Base-by-base conservation (phyloP, 2,113 vertebrate genomes). In the Calyptomena viridis region DNA sequence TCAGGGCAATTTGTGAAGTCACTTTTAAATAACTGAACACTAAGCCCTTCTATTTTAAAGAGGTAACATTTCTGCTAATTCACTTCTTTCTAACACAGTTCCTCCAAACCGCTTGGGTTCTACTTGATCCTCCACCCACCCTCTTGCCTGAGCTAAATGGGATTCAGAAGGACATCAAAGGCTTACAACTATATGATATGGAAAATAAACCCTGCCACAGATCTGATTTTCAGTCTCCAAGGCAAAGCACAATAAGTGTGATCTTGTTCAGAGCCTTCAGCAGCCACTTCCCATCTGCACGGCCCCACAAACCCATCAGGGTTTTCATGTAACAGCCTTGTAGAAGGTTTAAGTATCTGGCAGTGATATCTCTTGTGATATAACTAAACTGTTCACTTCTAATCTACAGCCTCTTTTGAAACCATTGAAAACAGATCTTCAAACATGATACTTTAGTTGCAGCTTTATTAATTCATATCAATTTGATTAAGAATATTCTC, bases 401-500 rank as follows among this genome's bases (percentile, higher is more conserved):
- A 91, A 94, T 96, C 95, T 53, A 30, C 46, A 31, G 84, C 90
- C 79, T 93, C 93, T 94, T 92, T 74, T 88, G 90, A 96, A 96
- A 72, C 73, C 79, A 92, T n/a, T 95, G 73, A 95, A 90, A 93
- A 69, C 23, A 92, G 64, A 96, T 90, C 94, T 96, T 93, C 85
- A 95, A 83, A 92, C 47, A 68, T 1, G 79, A 92, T 86, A 95
- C 76, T 96, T 77, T 75, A 87, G 88, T 55, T 84, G 53, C 69
- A 80, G 90, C 80, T 93, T 94, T 92, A 95, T 95, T 94, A 93
- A 96, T 86, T 92, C 22, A 0, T 58, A 84, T 10, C 86, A 93
- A 87, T 95, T 94, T 92, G 93, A 96, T 96, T 96, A 96, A 92
- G 93, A 94, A 93, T 77, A 84, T 60, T 82, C 87, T 95, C 83